Conservation (phyloP, 2,797 vertebrate species). For the Manis pentadactyla region DNA sequence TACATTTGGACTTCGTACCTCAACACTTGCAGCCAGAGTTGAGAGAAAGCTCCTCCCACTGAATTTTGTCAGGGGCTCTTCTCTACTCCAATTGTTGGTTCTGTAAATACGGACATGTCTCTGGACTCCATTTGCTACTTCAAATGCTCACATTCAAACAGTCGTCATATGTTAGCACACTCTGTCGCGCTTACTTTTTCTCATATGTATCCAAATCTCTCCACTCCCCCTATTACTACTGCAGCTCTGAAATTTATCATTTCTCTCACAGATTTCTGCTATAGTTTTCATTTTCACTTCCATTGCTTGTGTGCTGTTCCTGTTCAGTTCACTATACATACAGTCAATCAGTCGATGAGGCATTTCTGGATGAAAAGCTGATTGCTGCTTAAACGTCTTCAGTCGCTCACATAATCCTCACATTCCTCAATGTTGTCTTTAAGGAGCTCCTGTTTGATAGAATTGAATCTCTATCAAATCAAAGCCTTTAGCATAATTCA, state of each 20-base stretch:
- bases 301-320: not conserved
- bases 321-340: not conserved
- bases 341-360: not conserved
- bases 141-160: not conserved
- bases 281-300: not conserved
- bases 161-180: no score
- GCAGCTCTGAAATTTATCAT: not conserved
- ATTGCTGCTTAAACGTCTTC: not conserved
- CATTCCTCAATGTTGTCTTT: not conserved
- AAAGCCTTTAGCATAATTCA: not conserved
- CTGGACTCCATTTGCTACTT: not conserved
- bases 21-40: not conserved
- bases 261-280: not conserved
- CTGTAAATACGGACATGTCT: not conserved
- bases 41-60: not conserved
- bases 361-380: not conserved
- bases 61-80: not conserved
- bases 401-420: not conserved
- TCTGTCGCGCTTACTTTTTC: not conserved
- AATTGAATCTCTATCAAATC: not conserved
- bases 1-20: not conserved
- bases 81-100: not conserved
- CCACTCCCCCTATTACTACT: not conserved
- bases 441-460: not conserved
- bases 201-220: not conserved